phyloP scores from a whole-genome alignment of 2,113 vertebrate genomes.

The Alligator mississippiensis region DNA sequence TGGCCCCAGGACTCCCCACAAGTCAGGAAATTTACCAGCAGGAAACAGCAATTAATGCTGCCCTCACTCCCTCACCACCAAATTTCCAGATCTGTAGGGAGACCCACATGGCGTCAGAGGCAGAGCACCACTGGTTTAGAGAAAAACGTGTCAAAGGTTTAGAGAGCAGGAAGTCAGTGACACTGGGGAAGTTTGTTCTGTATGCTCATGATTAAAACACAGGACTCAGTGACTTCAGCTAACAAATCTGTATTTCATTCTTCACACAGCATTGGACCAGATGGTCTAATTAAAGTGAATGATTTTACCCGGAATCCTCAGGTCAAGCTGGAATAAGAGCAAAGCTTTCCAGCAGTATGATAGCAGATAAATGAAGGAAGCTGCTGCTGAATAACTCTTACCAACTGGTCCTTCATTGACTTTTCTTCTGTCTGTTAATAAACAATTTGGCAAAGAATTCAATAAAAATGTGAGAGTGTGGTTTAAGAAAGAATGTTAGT shows the following conservation, averaged over 20 bases:
- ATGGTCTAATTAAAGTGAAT: slow-evolving; percentile 77
- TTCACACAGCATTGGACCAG: slow-evolving; percentile 73
- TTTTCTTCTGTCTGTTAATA: slow-evolving; percentile 69
- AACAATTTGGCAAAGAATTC: slow-evolving; percentile 63
- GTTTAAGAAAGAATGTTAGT: slow-evolving; percentile 4
- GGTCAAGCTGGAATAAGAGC: slow-evolving; percentile 73
- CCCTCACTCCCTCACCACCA: no score
- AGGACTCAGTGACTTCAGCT: not conserved
- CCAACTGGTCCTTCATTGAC: slow-evolving; percentile 34
- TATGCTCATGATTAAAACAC: not conserved
- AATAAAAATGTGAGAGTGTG: slow-evolving; percentile 5
- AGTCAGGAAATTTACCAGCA: no score
- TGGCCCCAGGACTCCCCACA: no score
- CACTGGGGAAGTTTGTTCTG: not conserved
- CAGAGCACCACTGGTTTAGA: no score
- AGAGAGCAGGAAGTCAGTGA: not conserved
- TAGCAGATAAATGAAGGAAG: slow-evolving; percentile 53
- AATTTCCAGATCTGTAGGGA: no score
- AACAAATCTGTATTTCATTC: slow-evolving; percentile 16
- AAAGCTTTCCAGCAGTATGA: slow-evolving; percentile 39
- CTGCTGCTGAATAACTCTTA: slow-evolving; percentile 46
- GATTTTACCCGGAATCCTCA: slow-evolving; percentile 77
- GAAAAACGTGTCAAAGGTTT: not conserved
- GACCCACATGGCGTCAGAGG: no score
- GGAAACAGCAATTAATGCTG: no score